These are phyloP conservation scores for Lydus trimaculatus DNA, from an alignment of 2,888 invertebrate genomes.

Conservation along the genomic window DNA sequence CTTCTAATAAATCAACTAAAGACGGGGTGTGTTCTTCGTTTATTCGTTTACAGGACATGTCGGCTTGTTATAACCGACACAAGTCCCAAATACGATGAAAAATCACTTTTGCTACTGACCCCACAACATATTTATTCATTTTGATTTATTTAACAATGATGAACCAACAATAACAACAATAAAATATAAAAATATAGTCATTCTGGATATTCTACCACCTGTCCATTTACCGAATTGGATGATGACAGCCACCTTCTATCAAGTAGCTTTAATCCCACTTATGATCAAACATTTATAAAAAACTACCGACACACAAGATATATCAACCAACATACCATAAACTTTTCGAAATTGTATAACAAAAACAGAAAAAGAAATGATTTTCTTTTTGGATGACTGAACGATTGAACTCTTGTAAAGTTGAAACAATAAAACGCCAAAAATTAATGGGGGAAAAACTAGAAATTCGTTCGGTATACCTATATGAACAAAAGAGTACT, in stretches of 20 bases:
- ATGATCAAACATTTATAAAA: conserved; percentile 27
- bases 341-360: background rate
- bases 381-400: background rate
- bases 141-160: conserved; percentile 21
- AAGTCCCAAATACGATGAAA: background rate
- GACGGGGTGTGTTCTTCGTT: background rate
- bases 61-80: background rate
- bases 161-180: conserved; percentile 22
- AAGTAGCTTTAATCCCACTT: conserved; percentile 34
- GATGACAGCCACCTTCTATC: conserved; percentile 36
- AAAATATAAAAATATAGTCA: conserved; percentile 22
- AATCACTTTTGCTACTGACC: background rate
- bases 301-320: conserved; percentile 37
- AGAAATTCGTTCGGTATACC: background rate
- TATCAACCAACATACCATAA: background rate
- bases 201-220: conserved; percentile 29
- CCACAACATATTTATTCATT: conserved; percentile 9
- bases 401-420: background rate
- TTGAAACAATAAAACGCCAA: background rate
- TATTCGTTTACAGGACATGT: background rate
- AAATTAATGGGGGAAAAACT: background rate
- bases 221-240: conserved; percentile 31
- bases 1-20: background rate
- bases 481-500: background rate
- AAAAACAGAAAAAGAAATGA: background rate